A percentile compares a stretch with the other conserved stretches of the same genome.
phyloP scores from a whole-genome alignment of 92 coral and sea anemone species.

The Bergia sp. region DNA sequence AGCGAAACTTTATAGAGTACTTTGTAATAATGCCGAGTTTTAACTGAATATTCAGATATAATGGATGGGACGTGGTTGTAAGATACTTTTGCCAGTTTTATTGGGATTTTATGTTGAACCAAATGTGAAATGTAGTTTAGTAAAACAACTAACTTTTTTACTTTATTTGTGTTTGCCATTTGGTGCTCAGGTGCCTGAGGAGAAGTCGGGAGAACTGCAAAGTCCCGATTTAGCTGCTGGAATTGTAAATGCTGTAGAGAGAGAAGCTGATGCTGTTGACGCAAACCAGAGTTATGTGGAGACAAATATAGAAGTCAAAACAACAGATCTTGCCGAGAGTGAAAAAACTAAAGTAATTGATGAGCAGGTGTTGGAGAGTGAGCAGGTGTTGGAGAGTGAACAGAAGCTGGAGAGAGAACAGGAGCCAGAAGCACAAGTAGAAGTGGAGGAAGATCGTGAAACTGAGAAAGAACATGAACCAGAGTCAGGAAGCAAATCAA shows the following conservation, averaged over 20 bases:
- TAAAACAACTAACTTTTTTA: too few species aligned
- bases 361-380: background rate
- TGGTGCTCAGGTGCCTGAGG: background rate
- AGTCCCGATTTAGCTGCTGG: background rate
- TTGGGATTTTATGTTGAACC: too few species aligned
- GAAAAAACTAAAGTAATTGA: background rate
- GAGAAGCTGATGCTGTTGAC: conserved; percentile 10
- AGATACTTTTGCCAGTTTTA: too few species aligned
- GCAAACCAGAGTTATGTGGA: conserved; percentile 2
- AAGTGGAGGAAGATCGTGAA: conserved; percentile 30
- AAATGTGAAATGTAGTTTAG: too few species aligned
- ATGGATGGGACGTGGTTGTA: too few species aligned
- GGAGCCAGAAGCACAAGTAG: conserved; percentile 15
- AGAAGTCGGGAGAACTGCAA: background rate
- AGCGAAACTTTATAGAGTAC: too few species aligned
- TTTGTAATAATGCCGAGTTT: too few species aligned
- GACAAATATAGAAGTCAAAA: conserved; percentile 47
- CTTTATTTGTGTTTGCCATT: background rate
- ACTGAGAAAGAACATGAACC: conserved; percentile 18
- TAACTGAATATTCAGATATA: too few species aligned
- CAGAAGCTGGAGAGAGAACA: conserved; percentile 40
- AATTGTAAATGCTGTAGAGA: background rate
- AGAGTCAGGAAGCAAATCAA: conserved; percentile 16
- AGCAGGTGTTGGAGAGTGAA: conserved; percentile 1
- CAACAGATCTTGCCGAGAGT: conserved; percentile 18